Base-by-base conservation (phyloP, 2,797 vertebrate genomes). In the Siniperca undulata region DNA sequence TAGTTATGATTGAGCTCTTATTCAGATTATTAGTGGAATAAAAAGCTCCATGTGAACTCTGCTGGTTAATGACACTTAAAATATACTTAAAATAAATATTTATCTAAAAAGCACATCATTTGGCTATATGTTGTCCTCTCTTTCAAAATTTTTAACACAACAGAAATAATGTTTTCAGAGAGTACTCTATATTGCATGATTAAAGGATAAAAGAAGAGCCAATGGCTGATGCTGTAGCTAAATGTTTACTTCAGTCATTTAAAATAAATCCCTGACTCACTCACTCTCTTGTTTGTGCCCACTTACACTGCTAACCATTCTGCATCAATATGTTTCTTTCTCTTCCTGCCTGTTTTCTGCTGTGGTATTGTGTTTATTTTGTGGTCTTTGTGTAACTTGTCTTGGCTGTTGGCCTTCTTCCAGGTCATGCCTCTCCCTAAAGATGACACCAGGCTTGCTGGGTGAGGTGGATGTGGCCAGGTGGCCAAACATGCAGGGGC, bases 231-330 rank as follows among this genome's bases (percentile, higher is more conserved):
- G 55, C 30, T 68, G 67, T 20, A 36, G 76, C 59, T 81, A 12
- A 14, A 22, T 66, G n/a, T 82, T 82, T 68, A 59, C 38, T 66
- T 66, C 40, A 78, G 62, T 88, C 74, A 70, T 61, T 82, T 58
- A 65, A 70, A 89, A 83, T 81, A 83, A 82, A 81, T 79, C 52
- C 34, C 53, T 72, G 82, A 83, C 67, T 87, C 68, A 72, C 44
- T 78, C 46, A 12, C 52, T 58, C 27, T 67, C 59, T 56, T 68
- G 77, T 46, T 61, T n/a, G 16, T 77, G 70, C 60, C 48, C 50
- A 71, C 64, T 74, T 48, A 73, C 59, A 77, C 44, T 70, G 74
- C 78, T 85, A 76, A 70, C 70, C 73, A 61, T 65, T 85, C 77
- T 69, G 61, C 62, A 70, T 73, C 71, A 65, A 5, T 74, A n/a